Percentiles rank a stretch among this genome's conserved stretches.
phyloP scores from a whole-genome alignment of 2,888 invertebrate genomes.

The Idaea biselata region DNA sequence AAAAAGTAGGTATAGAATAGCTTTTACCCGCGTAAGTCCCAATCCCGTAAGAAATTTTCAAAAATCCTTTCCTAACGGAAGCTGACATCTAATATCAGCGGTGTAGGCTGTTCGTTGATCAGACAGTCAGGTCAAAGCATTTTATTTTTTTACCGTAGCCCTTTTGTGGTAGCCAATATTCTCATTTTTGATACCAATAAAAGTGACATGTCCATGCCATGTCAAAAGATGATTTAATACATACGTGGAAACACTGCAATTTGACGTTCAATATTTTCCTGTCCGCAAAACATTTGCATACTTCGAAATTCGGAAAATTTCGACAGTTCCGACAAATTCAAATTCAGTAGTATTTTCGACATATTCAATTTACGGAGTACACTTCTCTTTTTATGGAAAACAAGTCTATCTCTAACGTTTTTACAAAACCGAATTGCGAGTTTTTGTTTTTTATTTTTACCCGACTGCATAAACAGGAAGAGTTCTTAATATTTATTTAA shows the following conservation, averaged over 20 bases:
- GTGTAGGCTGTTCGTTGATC: too few relatives aligned
- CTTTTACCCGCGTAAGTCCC: too few relatives aligned
- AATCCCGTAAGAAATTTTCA: too few relatives aligned
- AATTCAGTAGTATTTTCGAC: constrained; percentile 11
- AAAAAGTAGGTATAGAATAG: too few relatives aligned
- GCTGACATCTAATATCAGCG: too few relatives aligned
- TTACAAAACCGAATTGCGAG: constrained; percentile 27
- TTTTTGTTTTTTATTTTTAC: constrained; percentile 29
- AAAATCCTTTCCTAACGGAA: too few relatives aligned
- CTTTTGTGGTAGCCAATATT: not conserved
- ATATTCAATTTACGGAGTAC: constrained; percentile 25
- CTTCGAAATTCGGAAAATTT: constrained; percentile 15
- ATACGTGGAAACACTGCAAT: constrained; percentile 21
- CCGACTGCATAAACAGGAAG: too few relatives aligned
- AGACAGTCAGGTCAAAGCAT: too few relatives aligned
- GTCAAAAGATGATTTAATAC: constrained; percentile 17
- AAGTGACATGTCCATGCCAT: constrained; percentile 12
- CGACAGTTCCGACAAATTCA: not conserved
- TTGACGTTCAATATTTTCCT: constrained; percentile 19
- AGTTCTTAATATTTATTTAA: too few relatives aligned
- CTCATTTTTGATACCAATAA: constrained; percentile 13
- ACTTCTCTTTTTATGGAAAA: constrained; percentile 19
- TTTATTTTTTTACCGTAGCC: not conserved
- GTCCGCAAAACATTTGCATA: constrained; percentile 25
- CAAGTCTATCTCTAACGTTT: constrained; percentile 24